Percentiles rank a stretch among this genome's conserved stretches.
phyloP scores from a whole-genome alignment of 2,113 vertebrate genomes.

The Poicephalus gulielmi region DNA sequence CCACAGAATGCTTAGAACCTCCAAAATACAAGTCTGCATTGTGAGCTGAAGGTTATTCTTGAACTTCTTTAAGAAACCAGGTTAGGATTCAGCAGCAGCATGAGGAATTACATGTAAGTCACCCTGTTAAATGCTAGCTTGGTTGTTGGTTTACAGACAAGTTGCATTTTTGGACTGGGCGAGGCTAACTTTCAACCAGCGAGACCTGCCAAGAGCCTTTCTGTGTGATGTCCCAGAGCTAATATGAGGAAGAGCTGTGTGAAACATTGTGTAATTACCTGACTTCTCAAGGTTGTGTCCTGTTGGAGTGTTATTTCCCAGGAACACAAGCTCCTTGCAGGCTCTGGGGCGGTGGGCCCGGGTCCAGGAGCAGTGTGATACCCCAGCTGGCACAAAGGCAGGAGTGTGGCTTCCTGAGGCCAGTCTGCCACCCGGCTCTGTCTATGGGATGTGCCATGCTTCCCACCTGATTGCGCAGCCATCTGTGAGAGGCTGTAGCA shows the following conservation, averaged over 20 bases:
- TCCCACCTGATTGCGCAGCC: neutral
- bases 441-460: neutral
- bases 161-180: neutral
- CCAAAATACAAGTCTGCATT: neutral
- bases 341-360: neutral
- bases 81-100: rapidly evolving
- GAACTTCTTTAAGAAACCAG: neutral
- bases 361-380: neutral
- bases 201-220: neutral
- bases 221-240: neutral
- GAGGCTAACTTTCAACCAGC: neutral
- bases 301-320: neutral
- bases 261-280: neutral
- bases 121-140: neutral
- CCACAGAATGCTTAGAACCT: neutral
- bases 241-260: neutral
- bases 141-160: neutral
- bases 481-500: neutral
- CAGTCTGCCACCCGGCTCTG: rapidly evolving
- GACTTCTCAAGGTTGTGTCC: rapidly evolving
- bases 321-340: neutral
- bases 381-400: neutral
- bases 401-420: neutral
- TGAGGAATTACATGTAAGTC: neutral
- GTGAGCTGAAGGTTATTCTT: neutral